phyloP scores from a whole-genome alignment of 37 sponge, comb jelly and placozoan species.

The Hormiphora californensis region DNA sequence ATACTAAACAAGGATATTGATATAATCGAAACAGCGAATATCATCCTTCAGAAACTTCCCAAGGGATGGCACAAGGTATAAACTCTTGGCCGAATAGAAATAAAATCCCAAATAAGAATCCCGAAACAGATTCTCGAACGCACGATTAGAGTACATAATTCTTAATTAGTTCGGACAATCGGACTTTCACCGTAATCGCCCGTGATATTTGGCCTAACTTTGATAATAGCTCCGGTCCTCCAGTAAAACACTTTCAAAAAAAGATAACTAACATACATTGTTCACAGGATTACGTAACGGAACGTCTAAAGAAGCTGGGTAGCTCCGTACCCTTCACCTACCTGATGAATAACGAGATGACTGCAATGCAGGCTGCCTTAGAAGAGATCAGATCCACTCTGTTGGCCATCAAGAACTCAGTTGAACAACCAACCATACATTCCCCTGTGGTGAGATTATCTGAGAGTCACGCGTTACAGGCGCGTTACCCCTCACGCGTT shows the following conservation, averaged over 20 bases:
- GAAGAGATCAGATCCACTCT: conserved; percentile 13
- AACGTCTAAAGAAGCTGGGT: conserved; percentile 35
- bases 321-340: conserved; percentile 1
- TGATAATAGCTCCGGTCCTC: no score
- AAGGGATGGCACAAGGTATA: conserved; percentile 43
- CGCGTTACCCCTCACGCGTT: background rate
- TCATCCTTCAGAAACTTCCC: conserved; percentile 27
- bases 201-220: no score
- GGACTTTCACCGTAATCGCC: no score
- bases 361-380: background rate
- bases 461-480: background rate
- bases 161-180: no score
- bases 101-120: no score
- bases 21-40: conserved; percentile 20
- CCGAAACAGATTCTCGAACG: no score
- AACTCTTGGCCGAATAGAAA: no score
- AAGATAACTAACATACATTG: background rate
- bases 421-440: background rate
- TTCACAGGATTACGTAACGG: conserved; percentile 2
- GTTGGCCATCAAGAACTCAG: background rate
- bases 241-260: no score
- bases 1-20: background rate
- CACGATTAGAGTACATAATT: no score
- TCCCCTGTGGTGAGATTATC: background rate
- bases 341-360: conserved; percentile 16